phyloP scores from a whole-genome alignment of 1,140 invertebrate genomes.

The Pinna nobilis region DNA sequence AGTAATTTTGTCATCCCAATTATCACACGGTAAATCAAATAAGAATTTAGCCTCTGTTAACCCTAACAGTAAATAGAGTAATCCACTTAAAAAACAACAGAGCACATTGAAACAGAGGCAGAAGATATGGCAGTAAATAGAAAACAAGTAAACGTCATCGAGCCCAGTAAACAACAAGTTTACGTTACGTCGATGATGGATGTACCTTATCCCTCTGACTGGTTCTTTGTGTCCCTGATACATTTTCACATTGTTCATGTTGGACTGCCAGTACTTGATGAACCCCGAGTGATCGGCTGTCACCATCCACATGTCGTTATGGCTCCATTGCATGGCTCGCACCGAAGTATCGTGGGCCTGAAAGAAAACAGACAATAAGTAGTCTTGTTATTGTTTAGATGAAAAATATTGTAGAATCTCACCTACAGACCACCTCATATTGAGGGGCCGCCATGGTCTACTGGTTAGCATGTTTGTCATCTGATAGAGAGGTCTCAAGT shows the following conservation, averaged over 20 bases:
- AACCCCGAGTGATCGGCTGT: constrained; percentile 99
- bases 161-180: neutral
- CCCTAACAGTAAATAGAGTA: neutral
- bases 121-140: too few relatives aligned
- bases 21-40: neutral
- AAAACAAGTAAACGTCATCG: constrained; percentile 18
- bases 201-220: constrained; percentile 95
- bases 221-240: constrained; percentile 99
- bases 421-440: constrained; percentile 47
- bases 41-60: neutral
- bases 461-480: too few relatives aligned
- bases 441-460: too few relatives aligned
- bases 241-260: constrained; percentile 99
- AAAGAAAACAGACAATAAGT: constrained; percentile 43
- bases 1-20: constrained; percentile 5
- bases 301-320: constrained; percentile 99
- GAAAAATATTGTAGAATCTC: too few relatives aligned
- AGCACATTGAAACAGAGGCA: neutral
- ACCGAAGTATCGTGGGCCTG: constrained; percentile 98
- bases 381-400: too few relatives aligned
- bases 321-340: constrained; percentile 99
- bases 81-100: neutral
- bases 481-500: too few relatives aligned
- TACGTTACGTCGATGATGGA: constrained; percentile 12
- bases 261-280: constrained; percentile 99